Evolutionary conservation across 1,140 invertebrate genomes (phyloP), one percentile per base, ranked within the genome.

Genomic region (Pissodes strobi): DNA sequence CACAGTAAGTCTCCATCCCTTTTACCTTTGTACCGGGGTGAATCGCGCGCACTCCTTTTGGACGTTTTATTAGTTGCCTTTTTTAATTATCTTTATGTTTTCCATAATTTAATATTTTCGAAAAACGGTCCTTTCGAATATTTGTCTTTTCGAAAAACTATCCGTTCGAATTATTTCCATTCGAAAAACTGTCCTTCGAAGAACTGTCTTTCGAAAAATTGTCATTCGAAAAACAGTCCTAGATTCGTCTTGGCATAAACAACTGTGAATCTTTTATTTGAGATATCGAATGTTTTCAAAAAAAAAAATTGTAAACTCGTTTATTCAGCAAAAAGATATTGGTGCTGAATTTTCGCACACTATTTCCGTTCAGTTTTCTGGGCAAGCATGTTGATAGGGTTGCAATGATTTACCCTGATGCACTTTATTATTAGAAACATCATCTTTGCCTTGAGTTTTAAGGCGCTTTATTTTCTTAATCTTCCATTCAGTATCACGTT

Each of bases 261-360:
- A n/a, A 8, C 6, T 34, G 30, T 34, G n/a, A 34, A 34, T 34
- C 30, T 6, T 34, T 34, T 34, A 34, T n/a, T 34, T n/a, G 30
- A 34, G n/a, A 34, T 34, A 8, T 34, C 30, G n/a, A 34, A 34
- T 34, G 12, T 43, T 18, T 43, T 43, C 12, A 46, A 21, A 46
- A 2, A 46, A 15, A 46, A 18, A 13, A 1, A 2, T 46, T 46
- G 13, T 17, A 46, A 3, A 46, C 43, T 13, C 43, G 2, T 15
- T 46, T 46, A 3, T 9, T 21, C 2, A 46, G 19, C 9, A 46
- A 46, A 46, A 46, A 46, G 12, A 46, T 46, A 15, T 46, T 46
- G 3, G 43, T 46, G 43, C 43, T 46, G 9, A 46, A 46, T 17
- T 46, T 46, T 46, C 19, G 43, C 9, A 13, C 19, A 46, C 4